Percentiles rank a stretch among this genome's conserved stretches.
phyloP scores from a whole-genome alignment of 2,113 vertebrate genomes.

The Heterotilapia buettikoferi region DNA sequence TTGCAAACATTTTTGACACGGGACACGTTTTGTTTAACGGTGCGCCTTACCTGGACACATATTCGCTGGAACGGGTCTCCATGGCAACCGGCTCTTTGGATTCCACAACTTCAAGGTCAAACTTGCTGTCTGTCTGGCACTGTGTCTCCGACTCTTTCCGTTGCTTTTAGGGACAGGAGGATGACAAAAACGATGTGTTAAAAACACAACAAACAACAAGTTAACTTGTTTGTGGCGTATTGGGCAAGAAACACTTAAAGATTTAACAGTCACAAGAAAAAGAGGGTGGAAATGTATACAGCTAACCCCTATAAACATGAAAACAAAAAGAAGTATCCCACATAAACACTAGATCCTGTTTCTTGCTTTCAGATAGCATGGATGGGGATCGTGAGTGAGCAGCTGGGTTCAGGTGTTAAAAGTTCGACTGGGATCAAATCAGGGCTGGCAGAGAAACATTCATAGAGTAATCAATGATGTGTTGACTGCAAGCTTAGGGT shows the following conservation, averaged over 20 bases:
- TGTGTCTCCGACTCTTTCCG: constrained; percentile 95
- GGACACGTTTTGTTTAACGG: not conserved
- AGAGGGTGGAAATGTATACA: not conserved
- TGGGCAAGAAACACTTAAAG: not conserved
- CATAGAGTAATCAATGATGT: not conserved
- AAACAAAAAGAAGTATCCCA: not conserved
- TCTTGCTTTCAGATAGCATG: not conserved
- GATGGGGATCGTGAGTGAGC: not conserved
- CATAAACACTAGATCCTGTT: not conserved
- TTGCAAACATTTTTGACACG: not conserved
- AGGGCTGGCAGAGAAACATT: not conserved
- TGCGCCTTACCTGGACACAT: constrained; percentile 84
- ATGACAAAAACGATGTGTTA: not conserved
- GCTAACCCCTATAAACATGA: not conserved
- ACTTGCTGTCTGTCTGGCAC: constrained; percentile 93
- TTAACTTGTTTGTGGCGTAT: not conserved
- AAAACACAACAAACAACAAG: not conserved
- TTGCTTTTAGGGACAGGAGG: constrained; percentile 71
- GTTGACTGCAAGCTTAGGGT: not conserved
- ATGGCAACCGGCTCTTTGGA: constrained; percentile 75
- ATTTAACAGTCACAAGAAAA: not conserved
- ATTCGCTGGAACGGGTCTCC: constrained; percentile 80
- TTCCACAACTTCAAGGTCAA: constrained; percentile 77
- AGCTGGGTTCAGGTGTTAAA: not conserved
- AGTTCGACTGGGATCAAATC: not conserved